Conservation (phyloP, 2,888 invertebrate species). For the Steinernema hermaphroditum region DNA sequence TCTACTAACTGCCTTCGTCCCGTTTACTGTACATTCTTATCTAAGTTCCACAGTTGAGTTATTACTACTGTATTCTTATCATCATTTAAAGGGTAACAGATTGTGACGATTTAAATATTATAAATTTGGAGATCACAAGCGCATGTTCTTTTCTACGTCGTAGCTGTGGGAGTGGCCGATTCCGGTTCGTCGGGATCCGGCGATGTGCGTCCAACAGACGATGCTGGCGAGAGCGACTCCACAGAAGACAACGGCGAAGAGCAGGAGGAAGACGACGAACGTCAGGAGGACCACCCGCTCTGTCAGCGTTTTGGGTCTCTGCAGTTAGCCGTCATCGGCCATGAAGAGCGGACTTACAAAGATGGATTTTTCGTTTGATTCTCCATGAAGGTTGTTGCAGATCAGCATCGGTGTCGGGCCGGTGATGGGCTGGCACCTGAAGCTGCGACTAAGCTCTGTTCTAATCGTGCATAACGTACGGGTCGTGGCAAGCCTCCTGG, state of each 20-base stretch:
- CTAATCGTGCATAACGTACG: not conserved
- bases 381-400: not conserved
- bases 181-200: conserved; percentile 2
- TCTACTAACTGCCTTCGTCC: conserved; percentile 21
- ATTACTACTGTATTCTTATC: too few relatives aligned
- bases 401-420: not conserved
- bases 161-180: not conserved
- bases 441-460: not conserved
- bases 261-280: conserved; percentile 13
- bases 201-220: not conserved
- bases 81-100: too few relatives aligned
- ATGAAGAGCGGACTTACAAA: not conserved
- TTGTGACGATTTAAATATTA: too few relatives aligned
- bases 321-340: not conserved
- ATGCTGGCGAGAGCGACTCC: not conserved
- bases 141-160: not conserved
- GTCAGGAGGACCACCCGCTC: conserved; percentile 15
- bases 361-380: not conserved
- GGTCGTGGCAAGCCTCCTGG: not conserved
- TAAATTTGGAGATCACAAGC: not conserved
- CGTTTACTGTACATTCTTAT: not conserved
- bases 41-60: too few relatives aligned
- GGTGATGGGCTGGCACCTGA: not conserved
- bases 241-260: conserved; percentile 10
- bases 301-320: conserved; percentile 5